phyloP scores from a whole-genome alignment of 2,888 invertebrate species.

The Osedax fenrisi region DNA sequence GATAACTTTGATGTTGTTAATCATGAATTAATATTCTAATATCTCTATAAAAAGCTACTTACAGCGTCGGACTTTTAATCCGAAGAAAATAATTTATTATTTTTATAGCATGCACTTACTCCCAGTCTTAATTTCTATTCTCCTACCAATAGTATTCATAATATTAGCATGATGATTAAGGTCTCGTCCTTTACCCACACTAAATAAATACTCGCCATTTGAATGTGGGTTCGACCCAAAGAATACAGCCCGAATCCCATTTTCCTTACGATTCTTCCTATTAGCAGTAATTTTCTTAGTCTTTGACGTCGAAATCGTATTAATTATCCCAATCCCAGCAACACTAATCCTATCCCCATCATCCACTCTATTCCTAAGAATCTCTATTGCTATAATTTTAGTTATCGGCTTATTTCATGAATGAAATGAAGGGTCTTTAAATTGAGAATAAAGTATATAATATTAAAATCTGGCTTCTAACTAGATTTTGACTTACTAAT shows the following conservation, averaged over 20 bases:
- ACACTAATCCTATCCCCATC: constrained; percentile 28
- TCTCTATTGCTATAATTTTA: constrained; percentile 50
- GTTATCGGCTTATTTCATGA: constrained; percentile 55
- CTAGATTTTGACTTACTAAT: constrained; percentile 35
- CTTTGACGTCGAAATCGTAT: constrained; percentile 63
- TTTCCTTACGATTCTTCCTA: constrained; percentile 59
- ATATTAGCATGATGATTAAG: constrained; percentile 25
- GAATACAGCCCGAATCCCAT: constrained; percentile 54
- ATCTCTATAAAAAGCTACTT: constrained; percentile 26
- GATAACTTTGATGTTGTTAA: constrained; percentile 37
- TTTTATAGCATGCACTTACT: constrained; percentile 30
- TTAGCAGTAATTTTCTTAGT: constrained; percentile 62
- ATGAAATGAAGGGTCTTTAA: constrained; percentile 58
- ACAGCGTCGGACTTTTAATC: constrained; percentile 35
- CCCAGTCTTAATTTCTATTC: constrained; percentile 19
- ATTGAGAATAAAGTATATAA: constrained; percentile 50
- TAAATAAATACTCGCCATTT: constrained; percentile 52
- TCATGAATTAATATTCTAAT: constrained; percentile 20
- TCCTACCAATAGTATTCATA: constrained; percentile 23
- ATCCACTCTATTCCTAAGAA: not conserved
- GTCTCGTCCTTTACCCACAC: constrained; percentile 26
- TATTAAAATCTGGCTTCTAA: constrained; percentile 36
- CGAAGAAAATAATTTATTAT: constrained; percentile 30
- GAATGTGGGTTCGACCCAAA: constrained; percentile 59
- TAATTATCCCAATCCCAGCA: constrained; percentile 45